phyloP scores from a whole-genome alignment of 1,140 invertebrate species.

The Drosophila rufa region DNA sequence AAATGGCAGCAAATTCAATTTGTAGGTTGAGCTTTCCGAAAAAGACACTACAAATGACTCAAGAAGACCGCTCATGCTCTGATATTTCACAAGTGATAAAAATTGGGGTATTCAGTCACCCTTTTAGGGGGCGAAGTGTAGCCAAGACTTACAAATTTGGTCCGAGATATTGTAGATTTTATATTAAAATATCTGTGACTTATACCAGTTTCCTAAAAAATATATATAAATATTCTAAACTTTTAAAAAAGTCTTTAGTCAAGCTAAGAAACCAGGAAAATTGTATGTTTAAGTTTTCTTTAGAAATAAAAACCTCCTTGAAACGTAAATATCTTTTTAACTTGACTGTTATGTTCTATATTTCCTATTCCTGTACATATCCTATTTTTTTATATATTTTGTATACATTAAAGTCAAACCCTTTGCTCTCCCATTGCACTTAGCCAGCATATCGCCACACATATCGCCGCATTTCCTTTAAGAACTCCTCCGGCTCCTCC shows the following conservation, averaged over 20 bases:
- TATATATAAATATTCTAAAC: no score
- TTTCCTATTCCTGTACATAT: neutral
- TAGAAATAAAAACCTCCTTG: no score
- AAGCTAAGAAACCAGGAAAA: no score
- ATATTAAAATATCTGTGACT: neutral
- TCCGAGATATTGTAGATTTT: neutral
- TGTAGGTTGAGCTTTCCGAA: constrained; percentile 46
- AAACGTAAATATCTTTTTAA: neutral
- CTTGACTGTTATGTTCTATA: neutral
- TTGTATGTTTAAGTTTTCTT: no score
- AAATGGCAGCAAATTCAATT: constrained; percentile 72
- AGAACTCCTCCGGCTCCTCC: neutral
- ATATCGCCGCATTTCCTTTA: constrained; percentile 14
- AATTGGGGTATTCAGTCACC: neutral
- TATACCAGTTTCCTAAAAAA: no score
- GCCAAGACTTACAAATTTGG: neutral
- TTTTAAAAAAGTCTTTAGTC: no score
- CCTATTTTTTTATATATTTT: neutral
- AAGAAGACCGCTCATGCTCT: constrained; percentile 1
- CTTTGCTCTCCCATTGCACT: neutral
- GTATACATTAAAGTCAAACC: neutral
- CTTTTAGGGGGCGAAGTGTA: neutral
- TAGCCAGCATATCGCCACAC: constrained; percentile 20
- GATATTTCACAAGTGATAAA: neutral
- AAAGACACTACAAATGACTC: constrained; percentile 24